Conservation (phyloP, 2,113 vertebrate species). For the Stictonetta naevosa region DNA sequence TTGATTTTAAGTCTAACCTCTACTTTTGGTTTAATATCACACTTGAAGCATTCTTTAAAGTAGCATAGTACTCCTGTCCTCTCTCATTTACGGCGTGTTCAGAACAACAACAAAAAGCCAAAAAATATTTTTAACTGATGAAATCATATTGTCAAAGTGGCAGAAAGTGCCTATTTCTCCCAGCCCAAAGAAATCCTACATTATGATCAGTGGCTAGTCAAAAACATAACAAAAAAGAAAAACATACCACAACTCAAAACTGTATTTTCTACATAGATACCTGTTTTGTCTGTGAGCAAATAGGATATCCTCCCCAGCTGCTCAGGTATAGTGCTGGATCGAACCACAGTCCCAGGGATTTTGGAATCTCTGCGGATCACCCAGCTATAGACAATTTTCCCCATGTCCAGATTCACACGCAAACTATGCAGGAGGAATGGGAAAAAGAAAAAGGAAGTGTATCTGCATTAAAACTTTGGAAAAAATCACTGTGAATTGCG, state of each 20-base stretch:
- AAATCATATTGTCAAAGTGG: background rate
- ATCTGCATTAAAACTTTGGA: background rate
- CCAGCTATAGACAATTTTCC: slow-evolving; percentile 99
- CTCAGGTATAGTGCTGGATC: slow-evolving; percentile 96
- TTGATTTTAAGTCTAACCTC: background rate
- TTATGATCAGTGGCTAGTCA: background rate
- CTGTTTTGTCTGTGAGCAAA: slow-evolving; percentile 96
- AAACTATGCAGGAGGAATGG: slow-evolving; percentile 73
- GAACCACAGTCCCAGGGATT: slow-evolving; percentile 94
- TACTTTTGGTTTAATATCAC: background rate
- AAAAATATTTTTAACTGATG: fast-evolving
- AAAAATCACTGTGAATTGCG: background rate
- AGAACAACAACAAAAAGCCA: background rate
- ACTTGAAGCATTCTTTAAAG: background rate
- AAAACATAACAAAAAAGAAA: background rate
- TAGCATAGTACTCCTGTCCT: background rate
- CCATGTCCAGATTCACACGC: slow-evolving; percentile 98
- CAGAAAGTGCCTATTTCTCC: background rate
- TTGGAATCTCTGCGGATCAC: slow-evolving; percentile 96
- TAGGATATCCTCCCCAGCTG: slow-evolving; percentile 97
- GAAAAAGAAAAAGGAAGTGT: background rate
- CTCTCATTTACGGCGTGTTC: fast-evolving
- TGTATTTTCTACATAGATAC: slow-evolving; percentile 63
- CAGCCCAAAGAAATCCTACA: background rate
- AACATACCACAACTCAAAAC: background rate